Percentiles rank a stretch among this genome's conserved stretches.
Conservation (phyloP, 2,888 invertebrate species). For the Artemia sp. region DNA sequence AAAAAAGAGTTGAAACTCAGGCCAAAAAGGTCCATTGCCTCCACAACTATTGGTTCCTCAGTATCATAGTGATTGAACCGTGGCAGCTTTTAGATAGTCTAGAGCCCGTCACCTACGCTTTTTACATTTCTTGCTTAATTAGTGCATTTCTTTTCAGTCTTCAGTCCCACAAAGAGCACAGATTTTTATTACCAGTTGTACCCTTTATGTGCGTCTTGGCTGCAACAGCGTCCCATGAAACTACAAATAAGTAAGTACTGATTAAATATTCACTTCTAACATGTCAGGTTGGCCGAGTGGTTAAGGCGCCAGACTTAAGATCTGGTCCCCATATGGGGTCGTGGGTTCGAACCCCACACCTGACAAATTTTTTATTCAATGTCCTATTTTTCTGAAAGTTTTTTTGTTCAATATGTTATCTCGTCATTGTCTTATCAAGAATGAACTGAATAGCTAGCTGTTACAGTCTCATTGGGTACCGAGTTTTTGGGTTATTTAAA, state of each 20-base stretch:
- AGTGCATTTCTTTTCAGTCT: neutral
- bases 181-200: neutral
- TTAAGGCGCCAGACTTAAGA: conserved; percentile 51
- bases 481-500: too few relatives aligned
- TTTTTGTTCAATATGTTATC: neutral
- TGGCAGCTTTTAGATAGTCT: too few relatives aligned
- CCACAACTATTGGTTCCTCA: too few relatives aligned
- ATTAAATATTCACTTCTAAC: neutral
- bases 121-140: neutral
- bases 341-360: conserved; percentile 52
- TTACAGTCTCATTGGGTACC: too few relatives aligned
- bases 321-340: conserved; percentile 47
- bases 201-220: neutral
- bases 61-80: too few relatives aligned
- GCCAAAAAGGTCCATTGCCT: too few relatives aligned
- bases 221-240: too few relatives aligned
- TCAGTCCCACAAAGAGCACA: conserved; percentile 3
- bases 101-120: too few relatives aligned
- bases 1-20: too few relatives aligned
- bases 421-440: too few relatives aligned
- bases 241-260: too few relatives aligned
- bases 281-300: conserved; percentile 13
- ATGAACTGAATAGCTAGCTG: too few relatives aligned
- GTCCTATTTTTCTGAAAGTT: neutral
- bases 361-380: conserved; percentile 33